Evolutionary conservation across 2,113 vertebrate species (phyloP).

Genomic region (Hemiprocne comata): DNA sequence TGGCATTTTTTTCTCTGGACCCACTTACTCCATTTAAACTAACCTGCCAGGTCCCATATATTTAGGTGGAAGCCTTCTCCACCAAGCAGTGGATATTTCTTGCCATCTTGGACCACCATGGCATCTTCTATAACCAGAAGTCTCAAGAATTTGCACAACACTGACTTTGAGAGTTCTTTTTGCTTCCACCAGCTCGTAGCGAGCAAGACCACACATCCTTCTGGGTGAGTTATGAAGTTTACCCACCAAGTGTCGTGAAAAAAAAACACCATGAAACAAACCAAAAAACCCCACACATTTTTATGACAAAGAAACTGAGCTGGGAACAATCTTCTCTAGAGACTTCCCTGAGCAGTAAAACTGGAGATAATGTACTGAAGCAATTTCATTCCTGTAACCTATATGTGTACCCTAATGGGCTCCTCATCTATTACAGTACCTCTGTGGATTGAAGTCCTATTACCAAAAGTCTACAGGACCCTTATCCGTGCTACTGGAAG

Average conservation of each 20-base stretch:
- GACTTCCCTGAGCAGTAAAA: background rate
- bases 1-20: background rate
- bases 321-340: background rate
- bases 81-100: background rate
- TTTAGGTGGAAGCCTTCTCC: background rate
- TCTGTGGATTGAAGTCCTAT: background rate
- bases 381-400: background rate
- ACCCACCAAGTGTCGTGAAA: background rate
- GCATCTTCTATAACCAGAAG: background rate
- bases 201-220: background rate
- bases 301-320: background rate
- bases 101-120: background rate
- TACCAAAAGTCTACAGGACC: background rate
- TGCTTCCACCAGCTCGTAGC: background rate
- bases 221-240: background rate
- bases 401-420: background rate
- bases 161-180: background rate
- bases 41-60: background rate
- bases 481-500: background rate
- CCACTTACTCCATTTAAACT: background rate
- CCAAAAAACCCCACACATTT: background rate
- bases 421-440: background rate
- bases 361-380: background rate
- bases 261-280: background rate
- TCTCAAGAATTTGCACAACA: background rate